Evolutionary conservation across 2,113 vertebrate genomes (phyloP), one percentile per base, ranked within the genome.

Genomic region (Leiothrix lutea): DNA sequence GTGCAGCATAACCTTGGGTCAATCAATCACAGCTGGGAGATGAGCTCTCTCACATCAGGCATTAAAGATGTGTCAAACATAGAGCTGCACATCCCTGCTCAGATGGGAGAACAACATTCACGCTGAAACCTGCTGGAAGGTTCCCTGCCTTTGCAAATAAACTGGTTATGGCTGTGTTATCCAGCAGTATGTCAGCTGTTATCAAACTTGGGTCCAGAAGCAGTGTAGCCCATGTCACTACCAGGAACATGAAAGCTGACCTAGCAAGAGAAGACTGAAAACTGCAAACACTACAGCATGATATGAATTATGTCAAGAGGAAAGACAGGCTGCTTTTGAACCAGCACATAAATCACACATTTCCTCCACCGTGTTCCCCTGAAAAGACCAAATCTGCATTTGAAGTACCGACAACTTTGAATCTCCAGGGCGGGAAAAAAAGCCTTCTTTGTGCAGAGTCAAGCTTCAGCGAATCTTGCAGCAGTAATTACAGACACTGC

Each of bases 361-460:
- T 90, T 85, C 71, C 44, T 92, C 51, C 44, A 70, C 16, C 14
- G 0, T 9, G 26, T 62, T 93, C 86, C 42, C 31, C 86, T 80
- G 75, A 70, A 92, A 90, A 92, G 86, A 80, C 64, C 75, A 77
- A 92, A 93, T 94, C 86, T 95, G 94, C 95, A 94, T 91, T 40
- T 92, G 60, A 94, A 97, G 88, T 56, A 74, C 57, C 1, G 0
- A 58, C 38, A 82, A 83, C 75, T 89, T 69, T 1, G 9, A 88
- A 47, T 80, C 64, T 86, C 56, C 71, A 48, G 53, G 67, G 62
- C 48, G 71, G 62, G 24, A 3, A 5, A 10, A 38, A 79, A 77
- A 51, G 35, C 2, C 0, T 66, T 90, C 75, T 80, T 78, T 88
- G 79, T 62, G 65, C 62, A 53, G 57, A 95, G 92, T 94, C 86